These are phyloP conservation scores for Neogale vison DNA, from an alignment of 2,113 vertebrate species.

Conservation along the genomic window DNA sequence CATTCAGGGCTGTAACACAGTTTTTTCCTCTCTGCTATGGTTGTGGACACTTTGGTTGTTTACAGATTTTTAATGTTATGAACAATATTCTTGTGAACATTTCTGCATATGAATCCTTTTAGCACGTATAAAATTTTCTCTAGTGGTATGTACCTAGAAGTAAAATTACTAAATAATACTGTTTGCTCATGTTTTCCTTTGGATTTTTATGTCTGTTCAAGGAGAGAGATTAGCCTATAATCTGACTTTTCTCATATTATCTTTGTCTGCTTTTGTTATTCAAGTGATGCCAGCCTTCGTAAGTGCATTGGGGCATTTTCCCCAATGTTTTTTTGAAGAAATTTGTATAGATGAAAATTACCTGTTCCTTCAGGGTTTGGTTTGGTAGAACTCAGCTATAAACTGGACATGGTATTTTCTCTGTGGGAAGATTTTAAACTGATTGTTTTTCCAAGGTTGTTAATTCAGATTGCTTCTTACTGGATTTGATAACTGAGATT, in stretches of 20 bases:
- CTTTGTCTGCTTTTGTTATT: constrained; percentile 41
- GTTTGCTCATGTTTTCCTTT: constrained; percentile 6
- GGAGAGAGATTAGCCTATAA: neutral
- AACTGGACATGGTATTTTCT: constrained; percentile 7
- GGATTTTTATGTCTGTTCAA: constrained; percentile 47
- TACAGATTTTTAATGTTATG: neutral
- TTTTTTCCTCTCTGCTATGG: neutral
- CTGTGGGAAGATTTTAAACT: constrained; percentile 22
- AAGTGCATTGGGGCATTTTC: neutral
- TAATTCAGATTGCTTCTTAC: neutral
- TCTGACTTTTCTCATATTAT: neutral
- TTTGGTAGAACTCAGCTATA: neutral
- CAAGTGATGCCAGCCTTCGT: neutral
- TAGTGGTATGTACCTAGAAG: neutral
- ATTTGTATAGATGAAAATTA: neutral
- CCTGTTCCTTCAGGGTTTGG: neutral
- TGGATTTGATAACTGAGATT: neutral
- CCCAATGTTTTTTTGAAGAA: neutral
- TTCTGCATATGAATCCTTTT: neutral
- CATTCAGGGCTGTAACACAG: neutral
- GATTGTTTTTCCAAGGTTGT: neutral
- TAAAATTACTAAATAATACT: neutral
- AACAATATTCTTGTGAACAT: neutral
- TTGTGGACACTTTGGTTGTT: neutral
- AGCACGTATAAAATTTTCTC: neutral